A percentile compares a stretch with the other conserved stretches of the same genome.
phyloP scores from a whole-genome alignment of 2,113 vertebrate genomes.

The Atrichornis clamosus region DNA sequence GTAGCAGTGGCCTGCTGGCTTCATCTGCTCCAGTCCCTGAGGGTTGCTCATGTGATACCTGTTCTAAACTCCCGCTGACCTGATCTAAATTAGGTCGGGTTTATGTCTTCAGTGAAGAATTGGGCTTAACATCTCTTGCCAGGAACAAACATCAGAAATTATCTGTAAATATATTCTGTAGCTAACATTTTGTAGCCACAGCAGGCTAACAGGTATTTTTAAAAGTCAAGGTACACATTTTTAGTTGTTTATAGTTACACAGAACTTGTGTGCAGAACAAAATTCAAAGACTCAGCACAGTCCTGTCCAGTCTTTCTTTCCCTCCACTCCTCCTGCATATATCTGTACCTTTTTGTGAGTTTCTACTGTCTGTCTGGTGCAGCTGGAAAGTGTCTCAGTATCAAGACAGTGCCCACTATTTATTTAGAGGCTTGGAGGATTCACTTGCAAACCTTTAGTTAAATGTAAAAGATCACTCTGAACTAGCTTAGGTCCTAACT shows the following conservation, averaged over 20 bases:
- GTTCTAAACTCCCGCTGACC: background rate
- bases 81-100: background rate
- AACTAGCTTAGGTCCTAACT: background rate
- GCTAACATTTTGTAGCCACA: background rate
- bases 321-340: background rate
- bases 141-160: background rate
- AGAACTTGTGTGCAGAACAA: background rate
- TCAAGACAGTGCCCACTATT: background rate
- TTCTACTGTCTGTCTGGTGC: background rate
- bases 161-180: conserved; percentile 20
- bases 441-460: background rate
- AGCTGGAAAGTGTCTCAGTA: background rate
- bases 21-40: background rate
- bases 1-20: background rate
- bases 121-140: background rate
- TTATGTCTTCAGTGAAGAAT: conserved; percentile 19
- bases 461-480: background rate
- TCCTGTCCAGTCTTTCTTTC: background rate
- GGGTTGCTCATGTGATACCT: background rate
- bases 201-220: background rate
- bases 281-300: background rate
- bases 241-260: background rate
- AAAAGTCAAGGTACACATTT: background rate
- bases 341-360: background rate
- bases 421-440: background rate